Conservation (phyloP, 2,888 invertebrate species). For the Agriopis leucophaearia region DNA sequence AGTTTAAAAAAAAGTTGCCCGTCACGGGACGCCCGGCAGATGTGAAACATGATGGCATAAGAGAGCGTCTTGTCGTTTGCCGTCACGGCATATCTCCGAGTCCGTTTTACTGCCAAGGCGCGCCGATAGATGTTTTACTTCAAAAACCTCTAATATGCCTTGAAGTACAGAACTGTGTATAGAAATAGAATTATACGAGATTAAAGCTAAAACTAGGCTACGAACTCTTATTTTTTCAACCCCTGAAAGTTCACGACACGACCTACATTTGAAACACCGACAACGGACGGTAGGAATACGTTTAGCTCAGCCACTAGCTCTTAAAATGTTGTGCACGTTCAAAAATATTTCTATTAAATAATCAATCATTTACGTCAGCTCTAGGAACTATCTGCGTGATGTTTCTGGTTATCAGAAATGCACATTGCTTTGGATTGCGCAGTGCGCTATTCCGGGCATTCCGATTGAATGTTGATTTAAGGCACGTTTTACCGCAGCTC, state of each 20-base stretch:
- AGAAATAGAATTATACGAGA: conserved; percentile 5
- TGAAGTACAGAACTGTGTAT: conserved; percentile 4
- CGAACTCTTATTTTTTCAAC: conserved; percentile 14
- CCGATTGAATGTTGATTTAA: conserved; percentile 63
- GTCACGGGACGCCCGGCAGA: no score
- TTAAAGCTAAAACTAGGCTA: conserved; percentile 19
- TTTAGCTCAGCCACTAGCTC: no score
- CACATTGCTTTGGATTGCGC: conserved; percentile 39
- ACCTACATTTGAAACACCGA: conserved; percentile 10
- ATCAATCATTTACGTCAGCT: conserved; percentile 16
- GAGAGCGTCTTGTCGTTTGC: neutral
- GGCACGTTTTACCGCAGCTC: conserved; percentile 5
- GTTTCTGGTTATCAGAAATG: conserved; percentile 29
- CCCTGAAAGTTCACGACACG: conserved; percentile 31
- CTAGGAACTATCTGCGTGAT: conserved; percentile 23
- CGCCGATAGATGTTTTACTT: neutral
- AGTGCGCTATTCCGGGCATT: conserved; percentile 62
- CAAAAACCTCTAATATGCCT: neutral
- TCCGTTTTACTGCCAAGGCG: no score
- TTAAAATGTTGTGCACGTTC: neutral
- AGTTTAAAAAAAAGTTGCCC: no score
- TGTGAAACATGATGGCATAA: no score
- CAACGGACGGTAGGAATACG: neutral
- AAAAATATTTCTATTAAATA: conserved; percentile 8
- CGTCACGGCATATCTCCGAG: neutral